phyloP scores from a whole-genome alignment of 2,888 invertebrate species.

The Bhutanitis thaidina region DNA sequence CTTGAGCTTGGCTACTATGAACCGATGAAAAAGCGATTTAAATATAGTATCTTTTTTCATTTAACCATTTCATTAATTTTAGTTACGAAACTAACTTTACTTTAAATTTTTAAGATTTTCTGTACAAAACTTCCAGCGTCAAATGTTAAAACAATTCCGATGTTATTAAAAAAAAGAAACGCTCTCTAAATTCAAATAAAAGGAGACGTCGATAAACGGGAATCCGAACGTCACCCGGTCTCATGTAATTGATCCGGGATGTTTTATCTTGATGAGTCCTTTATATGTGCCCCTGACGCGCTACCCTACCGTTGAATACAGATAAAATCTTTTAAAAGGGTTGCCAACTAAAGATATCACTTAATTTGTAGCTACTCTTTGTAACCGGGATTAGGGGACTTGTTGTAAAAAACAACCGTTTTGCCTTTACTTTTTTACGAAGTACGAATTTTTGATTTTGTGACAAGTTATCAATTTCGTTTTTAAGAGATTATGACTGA shows the following conservation, averaged over 20 bases:
- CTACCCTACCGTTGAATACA: constrained; percentile 67
- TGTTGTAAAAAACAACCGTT: constrained; percentile 50
- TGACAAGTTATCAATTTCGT: constrained; percentile 50
- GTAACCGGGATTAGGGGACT: constrained; percentile 64
- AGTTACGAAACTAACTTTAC: too few species aligned
- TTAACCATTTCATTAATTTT: too few species aligned
- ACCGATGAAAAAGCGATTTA: too few species aligned
- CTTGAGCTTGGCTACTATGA: too few species aligned
- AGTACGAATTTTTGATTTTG: constrained; percentile 44
- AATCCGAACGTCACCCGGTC: constrained; percentile 66
- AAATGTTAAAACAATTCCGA: too few species aligned
- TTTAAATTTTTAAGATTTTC: too few species aligned
- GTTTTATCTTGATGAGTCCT: constrained; percentile 75
- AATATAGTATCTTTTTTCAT: too few species aligned
- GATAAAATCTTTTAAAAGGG: constrained; percentile 78
- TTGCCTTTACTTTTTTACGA: constrained; percentile 44
- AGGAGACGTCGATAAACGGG: constrained; percentile 57
- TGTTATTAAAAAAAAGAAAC: too few species aligned
- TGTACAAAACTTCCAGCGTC: too few species aligned
- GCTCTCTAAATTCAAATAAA: constrained; percentile 36
- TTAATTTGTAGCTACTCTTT: constrained; percentile 78
- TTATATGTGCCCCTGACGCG: constrained; percentile 69
- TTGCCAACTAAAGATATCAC: constrained; percentile 77
- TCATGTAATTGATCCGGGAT: constrained; percentile 77
- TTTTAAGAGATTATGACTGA: constrained; percentile 51